A percentile compares a stretch with the other conserved stretches of the same genome.
phyloP scores from a whole-genome alignment of 2,888 invertebrate species.

The Caenorhabditis wallacei region DNA sequence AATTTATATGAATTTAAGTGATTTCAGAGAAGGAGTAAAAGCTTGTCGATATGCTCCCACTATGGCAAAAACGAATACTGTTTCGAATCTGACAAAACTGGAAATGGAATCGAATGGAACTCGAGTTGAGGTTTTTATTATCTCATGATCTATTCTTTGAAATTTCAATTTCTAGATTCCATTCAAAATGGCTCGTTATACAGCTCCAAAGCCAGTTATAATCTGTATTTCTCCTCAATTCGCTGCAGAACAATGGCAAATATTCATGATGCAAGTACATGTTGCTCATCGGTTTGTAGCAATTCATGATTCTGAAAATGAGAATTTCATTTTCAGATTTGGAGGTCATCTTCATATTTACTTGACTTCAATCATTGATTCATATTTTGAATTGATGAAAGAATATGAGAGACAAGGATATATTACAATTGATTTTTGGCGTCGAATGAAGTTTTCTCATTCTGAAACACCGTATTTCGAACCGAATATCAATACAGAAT shows the following conservation, averaged over 20 bases:
- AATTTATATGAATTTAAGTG: not conserved
- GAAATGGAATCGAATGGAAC: conserved; percentile 40
- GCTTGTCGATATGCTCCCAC: conserved; percentile 37
- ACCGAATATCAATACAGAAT: conserved; percentile 67
- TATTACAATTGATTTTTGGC: conserved; percentile 67
- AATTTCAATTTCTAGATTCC: conserved; percentile 61
- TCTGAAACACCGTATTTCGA: conserved; percentile 60
- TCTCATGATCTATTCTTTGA: not conserved
- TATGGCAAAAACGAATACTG: conserved; percentile 28
- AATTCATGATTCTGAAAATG: not conserved
- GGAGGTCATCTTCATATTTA: conserved; percentile 68
- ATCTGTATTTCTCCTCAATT: conserved; percentile 70
- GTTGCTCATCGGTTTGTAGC: conserved; percentile 44
- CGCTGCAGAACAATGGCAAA: conserved; percentile 70
- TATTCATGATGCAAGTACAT: conserved; percentile 66
- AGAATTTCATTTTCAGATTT: conserved; percentile 58
- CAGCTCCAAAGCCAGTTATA: conserved; percentile 52
- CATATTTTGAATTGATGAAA: conserved; percentile 62
- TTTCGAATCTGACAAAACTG: conserved; percentile 23
- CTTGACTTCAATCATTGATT: conserved; percentile 61
- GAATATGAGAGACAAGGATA: conserved; percentile 67
- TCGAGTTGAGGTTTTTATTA: conserved; percentile 10
- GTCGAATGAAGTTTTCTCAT: conserved; percentile 50
- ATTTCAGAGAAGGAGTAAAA: conserved; percentile 39
- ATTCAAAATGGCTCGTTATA: conserved; percentile 40